Base-by-base conservation (phyloP, 2,113 vertebrate species). In the Thalassoma bifasciatum region DNA sequence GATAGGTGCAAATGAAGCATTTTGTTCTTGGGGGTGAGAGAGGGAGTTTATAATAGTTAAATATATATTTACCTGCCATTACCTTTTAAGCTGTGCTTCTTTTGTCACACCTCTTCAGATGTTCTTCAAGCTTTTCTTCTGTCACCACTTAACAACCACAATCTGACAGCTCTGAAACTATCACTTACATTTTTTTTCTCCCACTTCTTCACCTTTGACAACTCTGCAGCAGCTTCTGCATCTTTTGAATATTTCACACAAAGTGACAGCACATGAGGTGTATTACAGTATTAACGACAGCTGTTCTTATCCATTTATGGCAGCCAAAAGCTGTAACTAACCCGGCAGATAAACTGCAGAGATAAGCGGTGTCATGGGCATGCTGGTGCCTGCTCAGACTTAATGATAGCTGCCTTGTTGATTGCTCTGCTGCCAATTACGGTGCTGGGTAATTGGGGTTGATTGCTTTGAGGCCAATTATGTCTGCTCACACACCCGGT, bases 391-490 rank as follows among this genome's bases (percentile, higher is more conserved):
- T 87, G 89, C 82, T 87, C 61, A 71, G 46, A 80, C 65, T 77
- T 86, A 88, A 89, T 84, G 85, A 84, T 83, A 75, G 89, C 88
- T 82, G 83, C 87, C 82, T 86, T 75, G 78, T 81, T 90, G 85
- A 89, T 82, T 79, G 77, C 83, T 76, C 85, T 86, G 74, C 77
- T 85, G 71, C 85, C 90, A 87, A 89, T 92, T 91, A 90, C 51
- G 51, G 70, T 42, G 69, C 56, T 54, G 24, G 77, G 66, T 92
- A 92, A 92, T 90, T 89, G 86, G 78, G 75, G 81, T 88, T 89
- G 85, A 92, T 92, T 92, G 86, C 89, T 90, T 64, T 85, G 86
- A 88, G 89, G 83, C 81, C 88, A 91, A 91, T 92, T 92, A 89
- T 50, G 67, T 71, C 77, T 26, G 11, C 75, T 79, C 75, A 73